Conservation (phyloP, 2,113 vertebrate species). For the Apteryx mantelli region DNA sequence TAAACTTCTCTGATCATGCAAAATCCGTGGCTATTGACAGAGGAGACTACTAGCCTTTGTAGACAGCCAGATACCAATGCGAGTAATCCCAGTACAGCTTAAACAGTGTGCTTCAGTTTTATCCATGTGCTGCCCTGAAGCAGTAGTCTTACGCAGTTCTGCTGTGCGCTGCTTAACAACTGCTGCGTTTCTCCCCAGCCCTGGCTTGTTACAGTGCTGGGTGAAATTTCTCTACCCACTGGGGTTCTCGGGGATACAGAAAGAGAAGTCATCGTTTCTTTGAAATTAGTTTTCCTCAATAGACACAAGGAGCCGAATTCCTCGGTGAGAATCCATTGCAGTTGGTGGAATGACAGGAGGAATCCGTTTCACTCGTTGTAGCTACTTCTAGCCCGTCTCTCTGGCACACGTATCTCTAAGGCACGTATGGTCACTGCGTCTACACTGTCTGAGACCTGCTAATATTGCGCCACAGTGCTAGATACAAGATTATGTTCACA, state of each 20-base stretch:
- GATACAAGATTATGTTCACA: neutral
- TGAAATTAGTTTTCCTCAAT: neutral
- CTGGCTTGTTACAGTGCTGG: neutral
- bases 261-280: neutral
- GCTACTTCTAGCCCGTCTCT: neutral
- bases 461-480: neutral
- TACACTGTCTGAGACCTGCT: neutral
- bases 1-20: neutral
- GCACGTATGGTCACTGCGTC: neutral
- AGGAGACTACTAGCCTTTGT: neutral
- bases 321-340: neutral
- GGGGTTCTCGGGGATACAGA: neutral
- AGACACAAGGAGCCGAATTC: rapidly evolving
- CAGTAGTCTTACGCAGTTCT: neutral
- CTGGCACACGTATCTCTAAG: rapidly evolving
- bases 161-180: neutral
- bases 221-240: neutral
- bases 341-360: neutral
- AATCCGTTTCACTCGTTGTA: neutral
- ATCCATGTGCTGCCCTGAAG: neutral
- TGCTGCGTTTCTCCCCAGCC: neutral
- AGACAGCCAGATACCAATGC: neutral
- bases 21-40: neutral
- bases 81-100: neutral
- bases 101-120: neutral